Evolutionary conservation across 2,888 invertebrate genomes (phyloP), one percentile per base, ranked within the genome.

Genomic region (Strigamia crassipes): DNA sequence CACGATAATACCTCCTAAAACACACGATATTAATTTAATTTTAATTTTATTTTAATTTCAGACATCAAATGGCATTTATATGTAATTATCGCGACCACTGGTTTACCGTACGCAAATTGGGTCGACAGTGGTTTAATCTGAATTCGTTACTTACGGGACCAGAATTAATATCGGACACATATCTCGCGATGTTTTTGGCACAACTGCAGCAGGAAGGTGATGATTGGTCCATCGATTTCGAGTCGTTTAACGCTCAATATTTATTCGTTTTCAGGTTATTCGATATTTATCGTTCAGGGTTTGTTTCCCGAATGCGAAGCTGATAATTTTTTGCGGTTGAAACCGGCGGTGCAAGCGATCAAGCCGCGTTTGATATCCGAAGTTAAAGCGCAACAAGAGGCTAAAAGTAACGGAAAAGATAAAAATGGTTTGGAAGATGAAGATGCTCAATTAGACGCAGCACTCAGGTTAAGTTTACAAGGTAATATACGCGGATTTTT

Each of bases 71-170:
- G 83, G 93, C 94, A 10, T 94, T 92, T 86, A 93, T 94, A 83
- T 94, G 93, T 87, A 93, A 94, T 88, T 93, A 92, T 86, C 90
- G 91, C 84, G 92, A 93, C 84, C 94, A 94, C 87, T 94, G 94
- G 94, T 92, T 94, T 85, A 92, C 93, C 1, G 91, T 94, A 82
- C 89, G 94, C 82, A 92, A 92, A 86, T 85, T 91, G 79, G 93
- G 93, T 21, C 88, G 88, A 77, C 93, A 94, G 86, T 94, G 94
- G 94, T 94, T 94, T 86, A 94, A 94, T 87, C 89, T 94, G 81
- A 94, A 94, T 88, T 94, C 94, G 0, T 88, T 93, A 84, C 88
- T 93, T 13, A 89, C 90, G 61, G 91, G 91, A 82, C 94, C 94
- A 4, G 91, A 93, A 86, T 89, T 92, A 46, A 91, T 94, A 84